Percentiles rank a stretch among this genome's conserved stretches.
Evolutionary conservation across 2,888 invertebrate species (phyloP).

Genomic region (Pandemis cinnamomeana): DNA sequence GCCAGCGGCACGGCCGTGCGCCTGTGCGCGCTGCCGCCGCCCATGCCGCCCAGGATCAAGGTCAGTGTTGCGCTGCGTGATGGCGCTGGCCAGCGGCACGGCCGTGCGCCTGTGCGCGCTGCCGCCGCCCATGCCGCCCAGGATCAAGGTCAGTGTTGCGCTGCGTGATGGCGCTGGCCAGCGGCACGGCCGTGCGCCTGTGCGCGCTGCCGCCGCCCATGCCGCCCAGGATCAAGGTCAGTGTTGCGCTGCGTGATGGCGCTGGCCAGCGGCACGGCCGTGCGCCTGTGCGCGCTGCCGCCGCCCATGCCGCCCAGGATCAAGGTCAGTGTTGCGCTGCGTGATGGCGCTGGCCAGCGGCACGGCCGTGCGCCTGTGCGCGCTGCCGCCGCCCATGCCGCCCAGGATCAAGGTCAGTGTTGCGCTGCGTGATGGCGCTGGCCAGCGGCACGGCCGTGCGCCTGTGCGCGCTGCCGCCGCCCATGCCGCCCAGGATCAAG

Average conservation of each 20-base stretch:
- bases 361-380: conserved; percentile 91
- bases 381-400: conserved; percentile 87
- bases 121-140: conserved; percentile 84
- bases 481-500: conserved; percentile 72
- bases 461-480: conserved; percentile 90
- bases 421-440: conserved; percentile 92
- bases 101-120: conserved; percentile 91
- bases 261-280: conserved; percentile 94
- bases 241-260: conserved; percentile 91
- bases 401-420: conserved; percentile 69
- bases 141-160: conserved; percentile 78
- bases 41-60: conserved; percentile 72
- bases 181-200: conserved; percentile 93
- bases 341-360: conserved; percentile 95
- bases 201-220: conserved; percentile 88
- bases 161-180: conserved; percentile 94
- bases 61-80: conserved; percentile 87
- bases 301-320: conserved; percentile 77
- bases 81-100: conserved; percentile 95
- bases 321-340: conserved; percentile 84
- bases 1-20: conserved; percentile 95
- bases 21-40: conserved; percentile 90
- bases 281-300: conserved; percentile 91
- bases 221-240: conserved; percentile 72
- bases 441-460: conserved; percentile 95